These are phyloP conservation scores for Luidia sarsii DNA, from an alignment of 53 echinoderm and acorn worm species.

Conservation along the genomic window DNA sequence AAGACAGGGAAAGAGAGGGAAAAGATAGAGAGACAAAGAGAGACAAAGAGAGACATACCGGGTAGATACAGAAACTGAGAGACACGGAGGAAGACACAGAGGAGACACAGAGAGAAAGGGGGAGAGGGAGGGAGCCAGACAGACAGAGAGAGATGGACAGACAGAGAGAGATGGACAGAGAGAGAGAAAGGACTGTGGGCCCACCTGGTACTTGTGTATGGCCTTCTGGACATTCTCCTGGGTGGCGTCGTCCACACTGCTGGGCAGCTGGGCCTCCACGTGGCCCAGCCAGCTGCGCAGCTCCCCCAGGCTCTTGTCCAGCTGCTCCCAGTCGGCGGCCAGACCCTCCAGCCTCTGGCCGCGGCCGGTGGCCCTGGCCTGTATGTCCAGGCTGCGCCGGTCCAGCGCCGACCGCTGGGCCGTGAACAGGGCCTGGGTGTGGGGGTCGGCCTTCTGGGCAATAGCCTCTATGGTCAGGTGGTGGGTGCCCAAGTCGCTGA, in stretches of 20 bases:
- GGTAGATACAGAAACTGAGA: too few species aligned
- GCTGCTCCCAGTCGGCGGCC: slow-evolving; percentile 86
- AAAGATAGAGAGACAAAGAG: too few species aligned
- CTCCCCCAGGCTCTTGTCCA: slow-evolving; percentile 73
- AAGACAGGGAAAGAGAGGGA: too few species aligned
- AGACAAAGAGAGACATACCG: too few species aligned
- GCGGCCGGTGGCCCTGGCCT: slow-evolving; percentile 68
- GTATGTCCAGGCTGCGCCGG: slow-evolving; percentile 79
- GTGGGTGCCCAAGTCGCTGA: slow-evolving; percentile 93
- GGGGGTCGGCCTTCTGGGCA: slow-evolving; percentile 91
- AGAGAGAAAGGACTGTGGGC: background rate
- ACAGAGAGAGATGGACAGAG: too few species aligned
- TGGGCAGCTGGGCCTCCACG: slow-evolving; percentile 90
- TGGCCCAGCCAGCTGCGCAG: slow-evolving; percentile 83
- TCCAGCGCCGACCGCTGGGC: slow-evolving; percentile 77
- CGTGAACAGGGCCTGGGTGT: slow-evolving; percentile 89
- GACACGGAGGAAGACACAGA: too few species aligned
- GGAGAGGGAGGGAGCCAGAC: too few species aligned
- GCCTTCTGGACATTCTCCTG: slow-evolving; percentile 93
- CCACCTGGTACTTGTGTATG: slow-evolving; percentile 94
- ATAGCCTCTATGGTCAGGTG: slow-evolving; percentile 97
- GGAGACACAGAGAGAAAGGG: too few species aligned
- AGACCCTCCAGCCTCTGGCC: slow-evolving; percentile 90
- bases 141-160: too few species aligned
- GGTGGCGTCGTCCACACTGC: slow-evolving; percentile 81